Evolutionary conservation across 2,113 vertebrate species (phyloP), one percentile per base, ranked within the genome.

Genomic region (Hippotragus niger): DNA sequence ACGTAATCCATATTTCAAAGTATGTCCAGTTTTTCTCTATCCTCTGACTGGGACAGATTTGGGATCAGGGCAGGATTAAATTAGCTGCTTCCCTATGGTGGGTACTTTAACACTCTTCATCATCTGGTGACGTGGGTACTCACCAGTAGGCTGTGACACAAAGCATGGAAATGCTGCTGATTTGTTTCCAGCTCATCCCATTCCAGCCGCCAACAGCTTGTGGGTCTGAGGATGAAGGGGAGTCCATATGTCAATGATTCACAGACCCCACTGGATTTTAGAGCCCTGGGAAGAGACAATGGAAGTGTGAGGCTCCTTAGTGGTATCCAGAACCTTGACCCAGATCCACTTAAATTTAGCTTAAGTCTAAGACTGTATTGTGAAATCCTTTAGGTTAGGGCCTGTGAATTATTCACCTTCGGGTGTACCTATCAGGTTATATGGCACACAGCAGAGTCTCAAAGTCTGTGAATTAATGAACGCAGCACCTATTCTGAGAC

Each of bases 111-210:
- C 5, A 50, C 1, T 80, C 64, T 36, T 71, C 10, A 14, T 91
- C 36, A 67, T 80, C 36, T 21, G 64, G 36, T 58, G 13, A 83
- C 23, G 16, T 80, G 58, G 36, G 33, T 29, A 98, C 99, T 99
- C 97, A 99, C 99, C 99, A 98, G 97, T 16, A 99, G 99, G 60
- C 99, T 98, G 96, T 99, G 99, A 86, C 99, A 99, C 45, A 99
- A 98, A 47, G 99, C 99, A 17, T 99, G 99, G 98, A 99, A 99
- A 95, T 98, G 97, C 87, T 99, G 99, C 97, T 99, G 99, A 98
- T 99, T 99, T 98, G 91, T 98, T 96, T 99, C 99, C 96, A 99
- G 99, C 97, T 99, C 99, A 97, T 99, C 99, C 99, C 99, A 99
- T 98, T 99, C 99, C 97, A 99, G 99, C 98, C 99, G 99, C 99